A percentile compares a stretch with the other conserved stretches of the same genome.
Evolutionary conservation across 2,113 vertebrate species (phyloP).

Genomic region (Hyperopisus bebe): DNA sequence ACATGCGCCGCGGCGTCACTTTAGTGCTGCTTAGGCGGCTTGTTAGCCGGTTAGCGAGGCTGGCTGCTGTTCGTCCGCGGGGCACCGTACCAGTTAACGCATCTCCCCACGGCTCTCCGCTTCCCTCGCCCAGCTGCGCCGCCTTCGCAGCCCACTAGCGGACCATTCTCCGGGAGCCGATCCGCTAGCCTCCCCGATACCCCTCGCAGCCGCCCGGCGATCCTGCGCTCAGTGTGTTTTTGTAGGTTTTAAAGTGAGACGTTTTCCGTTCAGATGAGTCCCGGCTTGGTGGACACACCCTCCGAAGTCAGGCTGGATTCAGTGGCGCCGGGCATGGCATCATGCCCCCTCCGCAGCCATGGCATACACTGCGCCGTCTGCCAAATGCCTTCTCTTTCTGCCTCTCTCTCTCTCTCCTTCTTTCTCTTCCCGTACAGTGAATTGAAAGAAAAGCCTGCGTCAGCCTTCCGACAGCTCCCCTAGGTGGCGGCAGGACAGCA

Average conservation of each 20-base stretch:
- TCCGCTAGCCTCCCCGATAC: constrained; percentile 36
- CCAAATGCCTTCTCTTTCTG: background rate
- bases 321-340: constrained; percentile 8
- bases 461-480: constrained; percentile 26
- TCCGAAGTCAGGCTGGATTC: constrained; percentile 10
- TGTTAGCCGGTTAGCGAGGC: constrained; percentile 5
- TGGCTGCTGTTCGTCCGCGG: background rate
- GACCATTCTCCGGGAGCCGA: constrained; percentile 47
- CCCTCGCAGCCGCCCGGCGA: constrained; percentile 33
- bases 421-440: background rate
- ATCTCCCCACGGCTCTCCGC: constrained; percentile 32
- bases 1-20: background rate
- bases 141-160: constrained; percentile 44
- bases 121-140: constrained; percentile 36
- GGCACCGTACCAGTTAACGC: constrained; percentile 28
- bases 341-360: background rate
- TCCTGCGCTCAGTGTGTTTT: constrained; percentile 11
- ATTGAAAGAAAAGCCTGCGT: constrained; percentile 11
- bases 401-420: background rate
- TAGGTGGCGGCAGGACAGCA: constrained; percentile 16
- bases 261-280: background rate
- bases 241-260: background rate
- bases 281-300: constrained; percentile 18
- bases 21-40: background rate
- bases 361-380: background rate